These are phyloP conservation scores for Passer montanus DNA, from an alignment of 2,113 vertebrate species.

Conservation along the genomic window DNA sequence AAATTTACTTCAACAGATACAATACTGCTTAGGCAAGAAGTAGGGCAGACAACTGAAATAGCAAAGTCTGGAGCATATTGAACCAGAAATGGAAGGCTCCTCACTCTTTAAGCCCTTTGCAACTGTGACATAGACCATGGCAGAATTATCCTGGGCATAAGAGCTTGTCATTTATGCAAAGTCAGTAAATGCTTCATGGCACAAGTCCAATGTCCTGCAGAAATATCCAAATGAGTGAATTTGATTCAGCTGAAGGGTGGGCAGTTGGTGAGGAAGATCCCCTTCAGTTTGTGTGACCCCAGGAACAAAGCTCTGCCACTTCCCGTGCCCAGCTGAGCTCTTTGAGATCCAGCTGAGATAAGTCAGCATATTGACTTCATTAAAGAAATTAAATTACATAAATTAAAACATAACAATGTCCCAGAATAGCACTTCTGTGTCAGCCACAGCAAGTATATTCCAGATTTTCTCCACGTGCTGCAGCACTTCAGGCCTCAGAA, in stretches of 20 bases:
- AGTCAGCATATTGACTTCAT: background rate
- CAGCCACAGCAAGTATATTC: background rate
- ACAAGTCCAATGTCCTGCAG: background rate
- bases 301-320: background rate
- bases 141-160: background rate
- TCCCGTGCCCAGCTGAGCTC: background rate
- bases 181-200: background rate
- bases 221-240: background rate
- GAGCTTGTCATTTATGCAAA: background rate
- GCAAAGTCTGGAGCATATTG: background rate
- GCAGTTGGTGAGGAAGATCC: background rate
- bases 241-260: background rate
- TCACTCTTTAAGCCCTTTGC: background rate
- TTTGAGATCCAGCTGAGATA: background rate
- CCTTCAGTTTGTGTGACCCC: background rate
- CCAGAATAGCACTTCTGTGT: background rate
- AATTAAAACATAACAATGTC: background rate
- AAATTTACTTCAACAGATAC: background rate
- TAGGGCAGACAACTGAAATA: background rate
- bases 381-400: background rate
- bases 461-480: background rate
- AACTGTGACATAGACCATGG: background rate
- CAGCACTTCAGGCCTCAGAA: background rate
- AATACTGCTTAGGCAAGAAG: background rate
- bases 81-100: background rate